Evolutionary conservation across 1,140 invertebrate species (phyloP).

Genomic region (Microvelia longipes): DNA sequence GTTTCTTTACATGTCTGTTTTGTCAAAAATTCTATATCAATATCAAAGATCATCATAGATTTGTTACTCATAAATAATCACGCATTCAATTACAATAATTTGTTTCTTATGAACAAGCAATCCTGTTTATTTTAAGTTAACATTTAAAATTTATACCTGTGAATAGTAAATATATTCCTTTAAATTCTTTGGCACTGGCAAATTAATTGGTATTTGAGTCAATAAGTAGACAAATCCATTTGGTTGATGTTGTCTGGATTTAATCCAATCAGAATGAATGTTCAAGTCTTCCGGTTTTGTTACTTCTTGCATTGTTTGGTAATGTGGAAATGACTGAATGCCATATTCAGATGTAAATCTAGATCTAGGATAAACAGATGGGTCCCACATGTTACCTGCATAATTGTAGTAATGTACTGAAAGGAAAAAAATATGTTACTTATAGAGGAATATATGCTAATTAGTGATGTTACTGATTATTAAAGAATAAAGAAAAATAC

Average conservation of each 20-base stretch:
- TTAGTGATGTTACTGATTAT: background rate
- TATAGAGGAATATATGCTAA: background rate
- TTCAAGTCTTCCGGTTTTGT: conserved; percentile 41
- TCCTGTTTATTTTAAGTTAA: no score
- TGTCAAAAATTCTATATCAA: no score
- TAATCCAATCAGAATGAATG: conserved; percentile 42
- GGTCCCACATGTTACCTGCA: conserved; percentile 60
- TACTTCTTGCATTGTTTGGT: conserved; percentile 41
- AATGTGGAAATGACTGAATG: conserved; percentile 71
- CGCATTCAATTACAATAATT: no score
- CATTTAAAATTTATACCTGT: conserved; percentile 48
- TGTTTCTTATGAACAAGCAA: no score
- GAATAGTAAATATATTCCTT: conserved; percentile 52
- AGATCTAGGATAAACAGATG: conserved; percentile 54
- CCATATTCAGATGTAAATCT: conserved; percentile 93
- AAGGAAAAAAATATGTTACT: conserved; percentile 21
- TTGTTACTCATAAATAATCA: no score
- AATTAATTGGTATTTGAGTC: conserved; percentile 12
- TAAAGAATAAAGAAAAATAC: no score
- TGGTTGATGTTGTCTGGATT: conserved; percentile 69
- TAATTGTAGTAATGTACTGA: conserved; percentile 89
- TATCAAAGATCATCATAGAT: no score
- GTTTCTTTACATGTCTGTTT: no score
- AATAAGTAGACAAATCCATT: conserved; percentile 45
- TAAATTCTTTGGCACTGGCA: conserved; percentile 24